phyloP scores from a whole-genome alignment of 2,113 vertebrate species.

The Larimichthys crocea region DNA sequence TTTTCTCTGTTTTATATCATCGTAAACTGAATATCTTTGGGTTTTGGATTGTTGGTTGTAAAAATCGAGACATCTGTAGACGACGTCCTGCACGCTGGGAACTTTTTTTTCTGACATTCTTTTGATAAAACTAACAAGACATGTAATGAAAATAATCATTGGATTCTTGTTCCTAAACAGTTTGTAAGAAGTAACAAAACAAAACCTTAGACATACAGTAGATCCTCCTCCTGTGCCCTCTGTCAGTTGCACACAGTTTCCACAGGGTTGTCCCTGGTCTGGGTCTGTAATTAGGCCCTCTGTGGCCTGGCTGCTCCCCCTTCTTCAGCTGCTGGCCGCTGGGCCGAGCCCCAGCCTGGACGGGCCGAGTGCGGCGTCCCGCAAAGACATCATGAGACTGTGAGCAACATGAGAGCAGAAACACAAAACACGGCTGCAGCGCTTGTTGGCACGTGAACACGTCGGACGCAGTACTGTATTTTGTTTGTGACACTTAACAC shows the following conservation, averaged over 20 bases:
- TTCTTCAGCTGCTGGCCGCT: constrained; percentile 50
- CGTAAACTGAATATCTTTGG: background rate
- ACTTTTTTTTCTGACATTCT: background rate
- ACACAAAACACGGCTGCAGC: constrained; percentile 30
- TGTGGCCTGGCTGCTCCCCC: constrained; percentile 72
- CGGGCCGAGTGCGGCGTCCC: constrained; percentile 56
- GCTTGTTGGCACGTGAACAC: constrained; percentile 11
- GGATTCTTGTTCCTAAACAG: background rate
- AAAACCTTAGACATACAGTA: constrained; percentile 25
- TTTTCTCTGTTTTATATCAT: background rate
- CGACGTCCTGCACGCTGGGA: background rate
- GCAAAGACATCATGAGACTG: constrained; percentile 47
- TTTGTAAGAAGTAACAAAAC: constrained; percentile 30
- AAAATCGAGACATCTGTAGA: background rate
- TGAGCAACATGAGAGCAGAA: constrained; percentile 38
- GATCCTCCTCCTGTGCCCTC: constrained; percentile 29
- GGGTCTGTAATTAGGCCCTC: constrained; percentile 75
- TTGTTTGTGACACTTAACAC: constrained; percentile 4
- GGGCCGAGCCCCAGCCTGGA: constrained; percentile 50
- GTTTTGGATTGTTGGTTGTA: background rate
- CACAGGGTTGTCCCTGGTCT: constrained; percentile 68
- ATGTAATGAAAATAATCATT: background rate
- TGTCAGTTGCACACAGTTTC: constrained; percentile 75
- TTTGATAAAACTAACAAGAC: background rate
- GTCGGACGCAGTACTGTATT: background rate